Evolutionary conservation across 2,113 vertebrate genomes (phyloP).

Genomic region (Ondatra zibethicus): DNA sequence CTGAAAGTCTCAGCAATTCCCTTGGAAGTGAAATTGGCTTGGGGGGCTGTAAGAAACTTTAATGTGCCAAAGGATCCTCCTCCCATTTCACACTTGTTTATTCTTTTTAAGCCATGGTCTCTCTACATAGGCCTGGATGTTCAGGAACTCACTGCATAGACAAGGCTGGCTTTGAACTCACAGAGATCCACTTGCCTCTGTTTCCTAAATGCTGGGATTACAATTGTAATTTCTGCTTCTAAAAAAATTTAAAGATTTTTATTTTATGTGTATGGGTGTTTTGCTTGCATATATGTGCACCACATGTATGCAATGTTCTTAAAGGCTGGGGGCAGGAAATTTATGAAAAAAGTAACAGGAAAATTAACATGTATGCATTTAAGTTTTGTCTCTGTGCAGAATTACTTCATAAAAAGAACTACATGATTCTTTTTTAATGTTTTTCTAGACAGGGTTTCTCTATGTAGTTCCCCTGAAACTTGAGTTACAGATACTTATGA

Average conservation of each 20-base stretch:
- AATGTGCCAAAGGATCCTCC: neutral
- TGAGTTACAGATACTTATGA: neutral
- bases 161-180: neutral
- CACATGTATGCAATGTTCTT: neutral
- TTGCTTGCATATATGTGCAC: neutral
- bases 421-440: neutral
- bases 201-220: neutral
- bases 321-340: neutral
- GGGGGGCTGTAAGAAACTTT: neutral
- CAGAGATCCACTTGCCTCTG: neutral
- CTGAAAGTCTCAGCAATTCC: neutral
- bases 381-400: neutral
- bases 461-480: neutral
- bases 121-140: neutral
- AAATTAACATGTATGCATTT: neutral
- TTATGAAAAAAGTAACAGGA: neutral
- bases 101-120: neutral
- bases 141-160: neutral
- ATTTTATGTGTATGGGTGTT: neutral
- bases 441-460: neutral
- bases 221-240: neutral
- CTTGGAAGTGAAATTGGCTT: neutral
- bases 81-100: neutral
- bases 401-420: neutral
- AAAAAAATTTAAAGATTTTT: neutral